phyloP scores from a whole-genome alignment of 2,113 vertebrate genomes.

The Notarius quadriscutis region DNA sequence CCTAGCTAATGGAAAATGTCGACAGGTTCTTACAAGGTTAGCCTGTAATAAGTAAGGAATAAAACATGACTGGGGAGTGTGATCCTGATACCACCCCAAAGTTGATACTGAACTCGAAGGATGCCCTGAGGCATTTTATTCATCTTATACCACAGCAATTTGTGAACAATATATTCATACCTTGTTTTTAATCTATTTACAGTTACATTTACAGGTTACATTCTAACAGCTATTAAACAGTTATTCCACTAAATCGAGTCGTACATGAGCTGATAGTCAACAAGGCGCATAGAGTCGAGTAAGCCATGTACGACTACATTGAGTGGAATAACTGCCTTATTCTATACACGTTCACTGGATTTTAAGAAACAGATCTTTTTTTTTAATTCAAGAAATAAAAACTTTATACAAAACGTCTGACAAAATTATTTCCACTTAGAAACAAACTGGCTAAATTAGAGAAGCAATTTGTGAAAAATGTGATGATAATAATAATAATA shows the following conservation, averaged over 20 bases:
- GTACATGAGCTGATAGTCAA: too few species aligned
- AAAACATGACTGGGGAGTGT: neutral
- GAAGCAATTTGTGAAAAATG: too few species aligned
- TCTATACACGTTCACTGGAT: too few species aligned
- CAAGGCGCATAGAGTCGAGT: too few species aligned
- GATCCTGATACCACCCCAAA: neutral
- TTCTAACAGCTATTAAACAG: neutral
- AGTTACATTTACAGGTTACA: neutral
- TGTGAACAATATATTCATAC: neutral
- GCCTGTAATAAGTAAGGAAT: neutral
- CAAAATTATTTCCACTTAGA: too few species aligned
- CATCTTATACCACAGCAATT: neutral
- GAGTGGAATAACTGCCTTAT: too few species aligned
- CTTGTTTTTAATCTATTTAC: neutral
- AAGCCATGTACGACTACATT: too few species aligned
- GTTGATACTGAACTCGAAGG: neutral
- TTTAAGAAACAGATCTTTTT: too few species aligned
- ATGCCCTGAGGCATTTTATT: neutral
- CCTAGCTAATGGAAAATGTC: neutral
- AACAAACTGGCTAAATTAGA: too few species aligned
- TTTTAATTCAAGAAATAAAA: too few species aligned
- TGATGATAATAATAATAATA: too few species aligned
- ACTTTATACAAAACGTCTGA: too few species aligned
- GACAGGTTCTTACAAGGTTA: neutral
- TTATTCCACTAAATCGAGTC: neutral